Evolutionary conservation across 1,140 invertebrate species (phyloP).

Genomic region (Brachionus rotundiformis): DNA sequence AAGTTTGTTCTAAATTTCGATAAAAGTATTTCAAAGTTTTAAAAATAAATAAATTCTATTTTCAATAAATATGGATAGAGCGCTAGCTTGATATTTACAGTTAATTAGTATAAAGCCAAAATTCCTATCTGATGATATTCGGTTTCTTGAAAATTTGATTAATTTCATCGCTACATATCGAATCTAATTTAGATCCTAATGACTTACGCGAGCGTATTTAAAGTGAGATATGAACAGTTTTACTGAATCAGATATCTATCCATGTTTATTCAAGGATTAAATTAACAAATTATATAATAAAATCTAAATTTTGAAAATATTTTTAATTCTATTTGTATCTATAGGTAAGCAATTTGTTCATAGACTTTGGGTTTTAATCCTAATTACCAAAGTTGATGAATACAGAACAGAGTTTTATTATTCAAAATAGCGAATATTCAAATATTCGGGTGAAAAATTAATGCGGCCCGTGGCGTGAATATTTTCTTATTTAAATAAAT

Average conservation of each 20-base stretch:
- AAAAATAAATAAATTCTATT: constrained; percentile 12
- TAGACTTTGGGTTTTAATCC: neutral
- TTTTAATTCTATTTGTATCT: neutral
- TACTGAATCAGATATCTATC: neutral
- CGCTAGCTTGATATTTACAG: constrained; percentile 12
- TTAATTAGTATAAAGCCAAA: constrained; percentile 25
- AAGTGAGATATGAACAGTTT: neutral
- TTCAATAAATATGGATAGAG: neutral
- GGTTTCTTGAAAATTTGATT: constrained; percentile 6
- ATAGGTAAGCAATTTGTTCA: neutral
- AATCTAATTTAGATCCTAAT: neutral
- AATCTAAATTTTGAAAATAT: neutral
- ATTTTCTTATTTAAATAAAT: neutral
- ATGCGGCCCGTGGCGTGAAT: neutral
- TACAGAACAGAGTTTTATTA: neutral
- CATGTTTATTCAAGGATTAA: constrained; percentile 4
- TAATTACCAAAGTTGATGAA: neutral
- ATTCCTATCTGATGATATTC: constrained; percentile 29
- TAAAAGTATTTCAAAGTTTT: constrained; percentile 31
- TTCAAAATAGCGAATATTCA: neutral
- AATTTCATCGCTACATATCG: neutral
- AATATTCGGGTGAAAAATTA: neutral
- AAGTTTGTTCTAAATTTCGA: neutral
- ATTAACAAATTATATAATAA: neutral
- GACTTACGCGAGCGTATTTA: neutral